These are phyloP conservation scores for Apodemia mormo DNA, from an alignment of 2,888 invertebrate species.

Conservation along the genomic window DNA sequence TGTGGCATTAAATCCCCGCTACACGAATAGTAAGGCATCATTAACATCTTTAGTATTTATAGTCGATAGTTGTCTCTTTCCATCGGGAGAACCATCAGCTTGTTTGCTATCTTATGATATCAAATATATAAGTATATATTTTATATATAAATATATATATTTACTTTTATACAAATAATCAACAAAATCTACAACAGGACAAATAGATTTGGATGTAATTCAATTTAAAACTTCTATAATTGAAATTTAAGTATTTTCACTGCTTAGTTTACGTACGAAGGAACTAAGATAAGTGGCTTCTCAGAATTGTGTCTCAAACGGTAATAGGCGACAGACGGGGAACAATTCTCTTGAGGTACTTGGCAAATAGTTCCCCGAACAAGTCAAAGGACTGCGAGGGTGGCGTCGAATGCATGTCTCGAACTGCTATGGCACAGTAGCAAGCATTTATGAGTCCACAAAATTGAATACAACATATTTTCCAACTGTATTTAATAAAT, in stretches of 20 bases:
- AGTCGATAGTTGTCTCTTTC: too few species aligned
- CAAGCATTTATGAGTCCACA: conserved; percentile 5
- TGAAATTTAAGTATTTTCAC: conserved; percentile 31
- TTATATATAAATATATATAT: too few species aligned
- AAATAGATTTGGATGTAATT: background rate
- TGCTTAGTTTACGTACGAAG: conserved; percentile 40
- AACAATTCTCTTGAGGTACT: conserved; percentile 49
- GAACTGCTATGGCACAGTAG: conserved; percentile 16
- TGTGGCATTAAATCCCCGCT: too few species aligned
- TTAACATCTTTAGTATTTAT: too few species aligned
- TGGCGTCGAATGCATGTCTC: conserved; percentile 38
- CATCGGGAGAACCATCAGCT: too few species aligned
- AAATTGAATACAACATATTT: conserved; percentile 2
- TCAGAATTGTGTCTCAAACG: conserved; percentile 47
- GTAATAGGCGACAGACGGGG: conserved; percentile 47
- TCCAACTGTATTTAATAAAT: background rate
- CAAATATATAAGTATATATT: too few species aligned
- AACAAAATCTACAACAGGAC: background rate
- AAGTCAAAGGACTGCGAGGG: conserved; percentile 46
- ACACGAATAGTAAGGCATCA: too few species aligned
- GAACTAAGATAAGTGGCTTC: conserved; percentile 44
- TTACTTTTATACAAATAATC: background rate
- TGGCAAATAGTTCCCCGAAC: conserved; percentile 49
- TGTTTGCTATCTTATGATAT: too few species aligned
- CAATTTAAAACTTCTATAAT: conserved; percentile 14